phyloP scores from a whole-genome alignment of 2,797 vertebrate species.

The Lacerta bilineata region DNA sequence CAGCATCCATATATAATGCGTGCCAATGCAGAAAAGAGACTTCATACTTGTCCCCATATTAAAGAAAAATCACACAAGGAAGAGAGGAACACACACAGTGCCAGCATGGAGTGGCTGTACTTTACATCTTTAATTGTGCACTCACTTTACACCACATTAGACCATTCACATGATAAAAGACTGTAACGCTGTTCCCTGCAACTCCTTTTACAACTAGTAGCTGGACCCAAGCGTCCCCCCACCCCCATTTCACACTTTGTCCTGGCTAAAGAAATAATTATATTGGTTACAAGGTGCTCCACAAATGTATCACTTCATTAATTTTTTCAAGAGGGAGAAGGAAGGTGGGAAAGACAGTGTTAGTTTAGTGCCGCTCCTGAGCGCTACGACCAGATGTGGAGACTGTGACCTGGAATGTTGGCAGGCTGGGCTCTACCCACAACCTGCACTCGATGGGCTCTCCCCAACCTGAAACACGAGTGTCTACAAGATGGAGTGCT shows the following conservation, averaged over 20 bases:
- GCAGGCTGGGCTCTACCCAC: constrained; percentile 9
- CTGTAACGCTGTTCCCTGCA: background rate
- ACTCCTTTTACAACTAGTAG: constrained; percentile 9
- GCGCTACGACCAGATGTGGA: constrained; percentile 34
- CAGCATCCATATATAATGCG: background rate
- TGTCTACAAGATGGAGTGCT: constrained; percentile 75
- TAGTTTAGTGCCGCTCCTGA: constrained; percentile 41
- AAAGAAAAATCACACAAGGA: background rate
- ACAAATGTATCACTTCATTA: constrained; percentile 39
- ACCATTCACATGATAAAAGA: constrained; percentile 38
- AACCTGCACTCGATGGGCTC: background rate
- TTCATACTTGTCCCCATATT: background rate
- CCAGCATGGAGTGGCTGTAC: constrained; percentile 1
- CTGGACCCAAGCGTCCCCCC: background rate
- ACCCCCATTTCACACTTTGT: background rate
- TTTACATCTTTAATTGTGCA: constrained; percentile 48
- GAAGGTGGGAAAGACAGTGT: background rate
- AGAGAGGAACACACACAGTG: background rate
- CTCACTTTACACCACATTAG: constrained; percentile 41
- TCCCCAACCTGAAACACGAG: constrained; percentile 26
- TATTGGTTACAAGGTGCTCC: constrained; percentile 44
- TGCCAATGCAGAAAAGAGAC: background rate
- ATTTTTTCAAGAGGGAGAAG: background rate
- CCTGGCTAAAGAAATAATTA: constrained; percentile 27
- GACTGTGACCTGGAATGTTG: constrained; percentile 49